A percentile compares a stretch with the other conserved stretches of the same genome.
Evolutionary conservation across 2,797 vertebrate species (phyloP).

Genomic region (Fistularia tabacaria): DNA sequence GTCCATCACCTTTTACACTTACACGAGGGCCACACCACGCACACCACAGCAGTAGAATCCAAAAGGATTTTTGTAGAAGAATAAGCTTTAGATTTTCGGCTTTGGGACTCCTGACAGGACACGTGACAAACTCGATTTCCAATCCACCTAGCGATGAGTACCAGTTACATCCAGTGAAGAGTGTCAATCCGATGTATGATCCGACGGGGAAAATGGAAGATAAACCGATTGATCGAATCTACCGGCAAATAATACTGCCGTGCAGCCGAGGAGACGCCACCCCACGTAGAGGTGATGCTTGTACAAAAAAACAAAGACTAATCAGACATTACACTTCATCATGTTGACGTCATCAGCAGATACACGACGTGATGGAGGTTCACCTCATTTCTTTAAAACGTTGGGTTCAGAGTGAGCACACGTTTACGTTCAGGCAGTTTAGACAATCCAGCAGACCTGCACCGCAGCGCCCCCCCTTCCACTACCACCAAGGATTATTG

Average conservation of each 20-base stretch:
- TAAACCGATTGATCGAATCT: constrained; percentile 1
- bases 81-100: constrained; percentile 67
- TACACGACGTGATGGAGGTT: constrained; percentile 30
- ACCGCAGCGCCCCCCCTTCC: constrained; percentile 13
- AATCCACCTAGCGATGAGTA: no score
- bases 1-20: constrained; percentile 68
- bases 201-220: constrained; percentile 4
- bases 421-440: constrained; percentile 16
- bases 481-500: constrained; percentile 67
- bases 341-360: constrained; percentile 21
- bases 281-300: background rate
- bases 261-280: constrained; percentile 2
- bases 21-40: constrained; percentile 77
- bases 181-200: no score
- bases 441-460: constrained; percentile 25
- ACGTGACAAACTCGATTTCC: constrained; percentile 1
- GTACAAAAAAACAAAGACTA: constrained; percentile 4
- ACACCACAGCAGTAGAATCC: constrained; percentile 67
- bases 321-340: constrained; percentile 13
- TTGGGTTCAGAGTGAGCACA: constrained; percentile 28
- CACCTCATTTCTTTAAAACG: constrained; percentile 17
- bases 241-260: no score
- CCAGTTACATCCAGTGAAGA: no score
- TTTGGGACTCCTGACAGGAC: constrained; percentile 39
- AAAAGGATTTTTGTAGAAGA: constrained; percentile 75